Evolutionary conservation across 2,888 invertebrate species (phyloP).

Genomic region (Thyatira batis): DNA sequence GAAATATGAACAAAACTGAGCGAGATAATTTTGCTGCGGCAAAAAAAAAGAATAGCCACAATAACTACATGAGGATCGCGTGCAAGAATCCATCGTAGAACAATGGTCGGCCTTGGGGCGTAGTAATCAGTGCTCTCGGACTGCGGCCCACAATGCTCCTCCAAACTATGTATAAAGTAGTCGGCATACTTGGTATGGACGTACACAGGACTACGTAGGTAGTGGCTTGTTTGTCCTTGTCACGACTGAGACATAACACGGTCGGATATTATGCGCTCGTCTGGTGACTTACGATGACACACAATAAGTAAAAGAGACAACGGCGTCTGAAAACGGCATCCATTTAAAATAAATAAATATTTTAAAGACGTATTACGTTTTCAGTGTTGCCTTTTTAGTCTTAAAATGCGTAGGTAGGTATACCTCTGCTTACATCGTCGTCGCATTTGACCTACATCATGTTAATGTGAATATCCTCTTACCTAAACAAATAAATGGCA

Average conservation of each 20-base stretch:
- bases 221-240: slow-evolving; percentile 25
- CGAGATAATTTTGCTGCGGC: slow-evolving; percentile 27
- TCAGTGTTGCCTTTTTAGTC: too few relatives aligned
- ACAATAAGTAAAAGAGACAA: slow-evolving; percentile 4
- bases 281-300: slow-evolving; percentile 15
- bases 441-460: too few relatives aligned
- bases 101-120: slow-evolving; percentile 74
- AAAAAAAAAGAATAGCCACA: slow-evolving; percentile 40
- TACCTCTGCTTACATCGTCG: too few relatives aligned
- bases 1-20: slow-evolving; percentile 4
- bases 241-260: slow-evolving; percentile 31
- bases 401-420: too few relatives aligned
- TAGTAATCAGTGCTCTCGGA: slow-evolving; percentile 65
- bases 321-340: too few relatives aligned
- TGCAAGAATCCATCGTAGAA: slow-evolving; percentile 73
- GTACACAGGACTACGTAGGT: neutral
- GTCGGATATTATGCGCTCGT: slow-evolving; percentile 16
- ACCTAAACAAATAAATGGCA: too few relatives aligned
- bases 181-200: neutral
- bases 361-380: too few relatives aligned
- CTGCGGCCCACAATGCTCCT: slow-evolving; percentile 45
- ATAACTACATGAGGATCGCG: slow-evolving; percentile 58
- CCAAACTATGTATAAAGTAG: slow-evolving; percentile 23
- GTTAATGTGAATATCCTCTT: too few relatives aligned
- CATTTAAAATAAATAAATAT: too few relatives aligned